phyloP scores from a whole-genome alignment of 2,113 vertebrate species.

The Rhinopomastus cyanomelas region DNA sequence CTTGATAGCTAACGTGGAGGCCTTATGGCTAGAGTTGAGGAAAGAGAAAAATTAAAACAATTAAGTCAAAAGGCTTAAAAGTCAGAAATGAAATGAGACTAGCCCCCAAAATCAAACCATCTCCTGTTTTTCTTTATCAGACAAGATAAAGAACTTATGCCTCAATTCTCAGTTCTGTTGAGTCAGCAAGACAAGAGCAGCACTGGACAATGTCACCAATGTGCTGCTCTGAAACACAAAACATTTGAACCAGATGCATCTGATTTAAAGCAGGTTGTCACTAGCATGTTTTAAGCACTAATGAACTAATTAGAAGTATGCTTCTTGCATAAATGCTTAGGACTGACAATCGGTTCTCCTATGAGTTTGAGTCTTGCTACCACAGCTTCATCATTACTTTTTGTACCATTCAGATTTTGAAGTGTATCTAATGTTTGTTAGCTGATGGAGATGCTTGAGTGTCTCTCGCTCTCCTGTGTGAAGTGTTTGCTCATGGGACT shows the following conservation, averaged over 20 bases:
- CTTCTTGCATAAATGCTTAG: not conserved
- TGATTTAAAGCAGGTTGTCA: not conserved
- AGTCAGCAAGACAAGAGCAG: not conserved
- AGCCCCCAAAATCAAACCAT: not conserved
- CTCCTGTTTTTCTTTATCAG: not conserved
- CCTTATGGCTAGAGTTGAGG: not conserved
- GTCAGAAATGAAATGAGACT: not conserved
- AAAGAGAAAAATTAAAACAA: not conserved
- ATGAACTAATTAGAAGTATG: not conserved
- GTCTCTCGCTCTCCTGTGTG: not conserved
- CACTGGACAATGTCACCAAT: not conserved
- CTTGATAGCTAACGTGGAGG: not conserved
- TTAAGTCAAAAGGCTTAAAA: not conserved
- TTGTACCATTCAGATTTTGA: not conserved
- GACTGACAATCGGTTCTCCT: not conserved
- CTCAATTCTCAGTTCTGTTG: not conserved
- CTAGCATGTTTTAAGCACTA: not conserved
- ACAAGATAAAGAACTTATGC: no score
- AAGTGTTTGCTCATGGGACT: not conserved
- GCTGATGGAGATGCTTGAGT: not conserved
- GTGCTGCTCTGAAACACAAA: not conserved
- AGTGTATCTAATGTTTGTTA: not conserved
- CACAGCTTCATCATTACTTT: accelerated
- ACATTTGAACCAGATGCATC: not conserved
- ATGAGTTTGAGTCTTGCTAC: not conserved